phyloP scores from a whole-genome alignment of 2,113 vertebrate species.

The Indicator indicator region DNA sequence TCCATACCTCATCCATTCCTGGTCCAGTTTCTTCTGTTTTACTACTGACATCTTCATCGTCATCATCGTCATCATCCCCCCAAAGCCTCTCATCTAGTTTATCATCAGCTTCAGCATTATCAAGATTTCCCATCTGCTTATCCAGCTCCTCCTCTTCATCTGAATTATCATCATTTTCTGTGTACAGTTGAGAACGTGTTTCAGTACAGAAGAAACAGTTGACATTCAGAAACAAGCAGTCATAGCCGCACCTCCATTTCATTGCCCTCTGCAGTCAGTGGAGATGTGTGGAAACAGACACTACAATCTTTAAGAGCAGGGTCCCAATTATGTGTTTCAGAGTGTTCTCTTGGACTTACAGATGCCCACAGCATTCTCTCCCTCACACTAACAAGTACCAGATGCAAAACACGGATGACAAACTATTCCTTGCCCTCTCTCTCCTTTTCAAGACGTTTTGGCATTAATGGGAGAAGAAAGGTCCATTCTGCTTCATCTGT shows the following conservation, averaged over 20 bases:
- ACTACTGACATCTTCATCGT: constrained; percentile 76
- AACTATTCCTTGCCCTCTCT: not conserved
- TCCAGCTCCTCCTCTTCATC: constrained; percentile 90
- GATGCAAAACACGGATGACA: not conserved
- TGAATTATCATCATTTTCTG: constrained; percentile 85
- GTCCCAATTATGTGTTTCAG: not conserved
- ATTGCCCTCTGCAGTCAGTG: not conserved
- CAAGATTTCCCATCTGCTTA: constrained; percentile 96
- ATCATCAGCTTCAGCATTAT: constrained; percentile 86
- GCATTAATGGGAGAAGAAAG: not conserved
- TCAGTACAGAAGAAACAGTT: not conserved
- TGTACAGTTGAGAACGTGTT: constrained; percentile 16
- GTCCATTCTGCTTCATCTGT: not conserved
- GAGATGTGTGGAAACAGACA: not conserved
- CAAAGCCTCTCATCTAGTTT: constrained; percentile 96
- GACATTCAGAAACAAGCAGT: not conserved
- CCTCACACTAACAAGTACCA: not conserved
- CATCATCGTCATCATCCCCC: constrained; percentile 87
- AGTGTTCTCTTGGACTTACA: not conserved
- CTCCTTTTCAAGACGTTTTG: not conserved
- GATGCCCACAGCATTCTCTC: not conserved
- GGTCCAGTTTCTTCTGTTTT: constrained; percentile 90
- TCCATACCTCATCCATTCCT: constrained; percentile 94
- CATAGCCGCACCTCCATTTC: not conserved
- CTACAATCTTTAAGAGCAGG: not conserved